Evolutionary conservation across 2,113 vertebrate species (phyloP), one percentile per base, ranked within the genome.

Genomic region (Lucifuga dentata): DNA sequence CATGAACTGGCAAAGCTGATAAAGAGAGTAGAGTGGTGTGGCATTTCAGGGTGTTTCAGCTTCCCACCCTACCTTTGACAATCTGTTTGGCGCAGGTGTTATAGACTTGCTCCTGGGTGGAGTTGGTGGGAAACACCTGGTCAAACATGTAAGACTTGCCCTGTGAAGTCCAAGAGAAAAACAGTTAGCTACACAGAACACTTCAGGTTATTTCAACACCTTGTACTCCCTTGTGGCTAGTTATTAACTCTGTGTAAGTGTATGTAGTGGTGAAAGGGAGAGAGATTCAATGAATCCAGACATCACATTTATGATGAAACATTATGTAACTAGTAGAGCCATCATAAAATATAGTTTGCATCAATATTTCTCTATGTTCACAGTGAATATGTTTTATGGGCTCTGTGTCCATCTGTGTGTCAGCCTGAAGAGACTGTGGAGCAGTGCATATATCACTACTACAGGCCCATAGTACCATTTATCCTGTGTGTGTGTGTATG

Each of bases 91-190:
- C 96, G 13, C 95, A 98, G 4, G 94, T 90, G 43, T 95, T 94
- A 87, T 98, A 98, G 48, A 98, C 94, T 86, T 98, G 95, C 53
- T 96, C 95, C 88, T 98, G 96, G n/a, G 95, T 95, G 36, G 94
- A 93, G 89, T 95, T 97, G 5, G 94, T 94, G 12, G 95, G 94
- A 61, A 97, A 97, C 23, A 97, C 96, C 15, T 94, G 92, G 81
- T 97, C 96, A 65, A 96, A 97, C 13, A 88, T 93, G 21, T 95
- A 98, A 0, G 93, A 88, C 72, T 94, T 97, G 12, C 94, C 94
- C 96, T 98, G 89, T 39, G 67, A 62, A 88, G 19, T 1, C 8
- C 7, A 81, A 80, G 21, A 76, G 32, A 86, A 49, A 67, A 74
- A 56, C 43, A 50, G 64, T 78, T 43, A 74, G 40, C 48, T 6